A percentile compares a stretch with the other conserved stretches of the same genome.
Conservation (phyloP, 2,113 vertebrate genomes). For the Hippocampus mohnikei region DNA sequence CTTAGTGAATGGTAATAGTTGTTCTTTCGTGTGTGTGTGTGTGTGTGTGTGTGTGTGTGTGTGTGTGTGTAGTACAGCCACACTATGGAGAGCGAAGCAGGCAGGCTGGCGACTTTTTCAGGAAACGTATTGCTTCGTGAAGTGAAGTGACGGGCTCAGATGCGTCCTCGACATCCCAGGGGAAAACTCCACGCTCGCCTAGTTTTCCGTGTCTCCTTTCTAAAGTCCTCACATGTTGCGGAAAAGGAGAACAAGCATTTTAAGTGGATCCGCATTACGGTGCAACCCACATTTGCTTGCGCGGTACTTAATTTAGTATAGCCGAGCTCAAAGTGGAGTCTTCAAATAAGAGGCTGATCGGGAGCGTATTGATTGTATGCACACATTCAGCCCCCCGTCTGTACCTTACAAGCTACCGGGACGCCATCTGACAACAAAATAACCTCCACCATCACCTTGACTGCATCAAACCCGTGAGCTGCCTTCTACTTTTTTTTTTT, state of each 20-base stretch:
- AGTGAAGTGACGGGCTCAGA: constrained; percentile 8
- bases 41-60: constrained; percentile 11
- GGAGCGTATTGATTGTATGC: no score
- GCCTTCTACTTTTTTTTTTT: no score
- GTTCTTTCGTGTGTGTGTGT: constrained; percentile 9
- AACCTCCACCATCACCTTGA: neutral
- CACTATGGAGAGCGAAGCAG: constrained; percentile 22
- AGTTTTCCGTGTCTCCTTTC: neutral
- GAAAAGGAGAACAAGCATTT: neutral
- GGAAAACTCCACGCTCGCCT: neutral
- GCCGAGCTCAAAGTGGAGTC: neutral
- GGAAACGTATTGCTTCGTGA: constrained; percentile 5
- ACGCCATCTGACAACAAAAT: neutral
- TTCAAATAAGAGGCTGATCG: neutral
- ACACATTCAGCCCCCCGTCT: no score
- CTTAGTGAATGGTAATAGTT: constrained; percentile 33
- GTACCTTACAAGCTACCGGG: neutral
- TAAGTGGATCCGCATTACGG: neutral
- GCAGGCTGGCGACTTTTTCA: constrained; percentile 22
- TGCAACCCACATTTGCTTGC: neutral
- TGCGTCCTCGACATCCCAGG: neutral
- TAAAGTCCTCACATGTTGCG: neutral
- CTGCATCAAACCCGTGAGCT: no score
- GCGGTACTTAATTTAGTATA: neutral
- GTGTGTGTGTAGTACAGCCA: constrained; percentile 10